A percentile compares a stretch with the other conserved stretches of the same genome.
Evolutionary conservation across 2,888 invertebrate species (phyloP).

Genomic region (Melieria picta): DNA sequence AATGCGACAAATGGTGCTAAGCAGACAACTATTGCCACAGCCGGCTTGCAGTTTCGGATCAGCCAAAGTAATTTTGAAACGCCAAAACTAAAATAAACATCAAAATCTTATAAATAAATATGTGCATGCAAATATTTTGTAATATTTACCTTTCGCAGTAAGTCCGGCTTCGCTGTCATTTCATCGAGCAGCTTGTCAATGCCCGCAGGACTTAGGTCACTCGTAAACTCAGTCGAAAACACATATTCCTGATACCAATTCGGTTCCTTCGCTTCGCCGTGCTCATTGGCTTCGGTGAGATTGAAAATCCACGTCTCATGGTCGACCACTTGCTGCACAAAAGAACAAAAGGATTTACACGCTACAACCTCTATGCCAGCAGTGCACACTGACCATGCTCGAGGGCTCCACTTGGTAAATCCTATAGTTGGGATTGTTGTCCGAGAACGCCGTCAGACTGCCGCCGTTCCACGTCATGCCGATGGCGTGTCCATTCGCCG

Average conservation of each 20-base stretch:
- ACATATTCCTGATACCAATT: constrained; percentile 80
- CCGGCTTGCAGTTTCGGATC: constrained; percentile 54
- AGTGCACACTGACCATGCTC: constrained; percentile 68
- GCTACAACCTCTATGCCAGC: not conserved
- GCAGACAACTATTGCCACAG: constrained; percentile 54
- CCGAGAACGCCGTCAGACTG: constrained; percentile 76
- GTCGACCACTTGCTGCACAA: constrained; percentile 71
- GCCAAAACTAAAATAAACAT: constrained; percentile 39
- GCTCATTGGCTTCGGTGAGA: constrained; percentile 76
- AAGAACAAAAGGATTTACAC: not conserved
- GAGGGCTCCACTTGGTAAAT: constrained; percentile 75
- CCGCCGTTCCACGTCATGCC: constrained; percentile 84
- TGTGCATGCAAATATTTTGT: not conserved
- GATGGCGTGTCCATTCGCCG: constrained; percentile 66
- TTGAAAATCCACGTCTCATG: constrained; percentile 81
- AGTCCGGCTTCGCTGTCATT: constrained; percentile 67
- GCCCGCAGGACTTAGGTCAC: constrained; percentile 73
- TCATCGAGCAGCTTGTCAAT: constrained; percentile 71
- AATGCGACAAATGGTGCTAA: constrained; percentile 52
- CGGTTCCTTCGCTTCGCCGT: constrained; percentile 69
- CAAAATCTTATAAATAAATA: not conserved
- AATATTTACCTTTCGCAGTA: constrained; percentile 51
- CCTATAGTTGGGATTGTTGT: constrained; percentile 84
- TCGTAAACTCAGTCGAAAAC: constrained; percentile 74
- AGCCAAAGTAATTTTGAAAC: constrained; percentile 52